Evolutionary conservation across 2,113 vertebrate genomes (phyloP), one percentile per base, ranked within the genome.

Genomic region (Tachycineta bicolor): DNA sequence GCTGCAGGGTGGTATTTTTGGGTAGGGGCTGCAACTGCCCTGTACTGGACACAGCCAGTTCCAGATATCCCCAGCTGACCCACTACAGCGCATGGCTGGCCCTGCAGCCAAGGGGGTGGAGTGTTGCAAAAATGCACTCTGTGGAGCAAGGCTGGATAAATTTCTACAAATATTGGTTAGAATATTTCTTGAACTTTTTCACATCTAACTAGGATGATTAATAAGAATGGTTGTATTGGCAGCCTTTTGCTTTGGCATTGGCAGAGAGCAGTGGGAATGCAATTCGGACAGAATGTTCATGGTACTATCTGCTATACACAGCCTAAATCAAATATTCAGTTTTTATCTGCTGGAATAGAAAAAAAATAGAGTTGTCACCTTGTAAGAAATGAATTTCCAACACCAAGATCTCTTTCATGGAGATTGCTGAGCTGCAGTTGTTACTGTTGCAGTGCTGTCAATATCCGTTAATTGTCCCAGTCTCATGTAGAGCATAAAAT

Each of bases 51-150:
- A 25, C 11, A 28, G 33, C 5, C 2, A 1, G 8, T 13, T 77
- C 33, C 70, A 47, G 25, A 8, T 0, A 0, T 6, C 14, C 49
- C 19, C 24, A 41, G 5, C 3, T 1, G 1, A 13, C 9, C 22
- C 26, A 28, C 1, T 0, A 1, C 46, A 44, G 26, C 26, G 33
- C 23, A 47, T 0, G 2, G 21, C 12, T 49, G 14, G 9, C 10
- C 10, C 37, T 1, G 0, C 5, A 46, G 53, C 9, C 13, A 15
- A 6, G 10, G 3, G 14, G 2, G 1, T 9, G 7, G 3, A 3
- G 2, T 2, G 5, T 39, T 2, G 67, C 33, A 41, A 50, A 86
- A 89, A 67, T 12, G 5, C 5, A 18, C 5, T 23, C 23, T 59
- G 1, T 49, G 41, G 25, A 90, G 41, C 10, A 44, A 44, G 12